These are phyloP conservation scores for Andrena flavipes DNA, from an alignment of 2,888 invertebrate genomes.

Conservation along the genomic window DNA sequence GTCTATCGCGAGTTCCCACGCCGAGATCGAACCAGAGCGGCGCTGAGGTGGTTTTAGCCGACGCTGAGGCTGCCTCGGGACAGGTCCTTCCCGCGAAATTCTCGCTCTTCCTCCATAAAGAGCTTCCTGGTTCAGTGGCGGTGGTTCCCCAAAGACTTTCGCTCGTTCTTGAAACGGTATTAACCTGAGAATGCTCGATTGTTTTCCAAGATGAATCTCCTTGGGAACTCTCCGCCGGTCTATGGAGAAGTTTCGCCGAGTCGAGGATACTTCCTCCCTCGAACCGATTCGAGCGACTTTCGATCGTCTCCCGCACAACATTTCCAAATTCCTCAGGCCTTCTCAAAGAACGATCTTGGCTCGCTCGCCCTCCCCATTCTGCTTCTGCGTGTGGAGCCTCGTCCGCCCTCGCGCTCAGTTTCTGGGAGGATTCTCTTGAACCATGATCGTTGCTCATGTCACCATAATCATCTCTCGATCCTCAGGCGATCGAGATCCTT, in stretches of 20 bases:
- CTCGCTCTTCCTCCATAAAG: neutral
- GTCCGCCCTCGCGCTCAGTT: neutral
- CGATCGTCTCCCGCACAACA: neutral
- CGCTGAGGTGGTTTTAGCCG: neutral
- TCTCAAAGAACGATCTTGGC: conserved; percentile 25
- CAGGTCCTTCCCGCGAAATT: neutral
- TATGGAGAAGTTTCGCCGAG: conserved; percentile 1
- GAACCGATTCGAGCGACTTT: neutral
- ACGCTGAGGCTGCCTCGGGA: neutral
- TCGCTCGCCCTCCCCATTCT: neutral
- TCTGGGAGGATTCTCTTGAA: neutral
- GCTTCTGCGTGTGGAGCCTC: neutral
- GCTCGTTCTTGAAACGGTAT: conserved; percentile 14
- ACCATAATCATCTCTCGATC: conserved; percentile 46
- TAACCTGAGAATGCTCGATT: conserved; percentile 18
- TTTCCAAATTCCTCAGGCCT: neutral
- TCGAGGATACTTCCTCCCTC: neutral
- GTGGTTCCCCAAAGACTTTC: conserved; percentile 27
- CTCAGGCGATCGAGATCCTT: conserved; percentile 7
- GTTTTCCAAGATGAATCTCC: conserved; percentile 20
- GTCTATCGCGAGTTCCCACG: neutral
- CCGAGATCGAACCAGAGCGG: neutral
- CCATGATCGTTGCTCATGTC: conserved; percentile 48
- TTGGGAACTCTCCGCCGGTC: conserved; percentile 12
- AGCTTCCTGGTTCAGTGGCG: neutral